Percentiles rank a stretch among this genome's conserved stretches.
These are phyloP conservation scores for Latrodectus elegans DNA, from an alignment of 2,888 invertebrate species.

Conservation along the genomic window DNA sequence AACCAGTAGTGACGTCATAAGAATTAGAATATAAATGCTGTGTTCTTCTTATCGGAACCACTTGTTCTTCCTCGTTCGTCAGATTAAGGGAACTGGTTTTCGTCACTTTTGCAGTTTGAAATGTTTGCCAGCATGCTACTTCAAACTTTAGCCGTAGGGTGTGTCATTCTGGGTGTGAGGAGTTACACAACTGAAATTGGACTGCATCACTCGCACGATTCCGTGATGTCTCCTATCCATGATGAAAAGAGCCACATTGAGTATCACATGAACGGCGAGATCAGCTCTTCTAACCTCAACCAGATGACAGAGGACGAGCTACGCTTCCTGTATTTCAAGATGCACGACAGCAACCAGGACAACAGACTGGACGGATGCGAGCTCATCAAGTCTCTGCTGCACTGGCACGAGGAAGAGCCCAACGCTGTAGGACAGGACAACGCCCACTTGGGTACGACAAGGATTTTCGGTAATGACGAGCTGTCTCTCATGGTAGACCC, in stretches of 20 bases:
- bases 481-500: conserved; percentile 40
- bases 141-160: too few species aligned
- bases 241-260: conserved; percentile 26
- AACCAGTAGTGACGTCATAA: too few species aligned
- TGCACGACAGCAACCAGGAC: conserved; percentile 40
- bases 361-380: conserved; percentile 46
- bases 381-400: conserved; percentile 33
- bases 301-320: conserved; percentile 37
- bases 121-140: too few species aligned
- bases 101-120: too few species aligned
- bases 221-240: not conserved
- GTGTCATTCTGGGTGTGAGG: too few species aligned
- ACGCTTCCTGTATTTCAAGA: conserved; percentile 42
- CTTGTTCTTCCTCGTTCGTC: too few species aligned
- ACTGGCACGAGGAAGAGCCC: conserved; percentile 40
- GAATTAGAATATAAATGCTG: too few species aligned
- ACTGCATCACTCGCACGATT: too few species aligned
- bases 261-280: not conserved
- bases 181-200: too few species aligned
- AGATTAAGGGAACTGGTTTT: too few species aligned
- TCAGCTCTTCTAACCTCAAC: not conserved
- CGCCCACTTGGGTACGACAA: conserved; percentile 7
- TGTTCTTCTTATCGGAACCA: too few species aligned
- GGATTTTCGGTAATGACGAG: conserved; percentile 33
- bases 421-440: not conserved